Base-by-base conservation (phyloP, 1,140 invertebrate genomes). In the Arion vulgaris region DNA sequence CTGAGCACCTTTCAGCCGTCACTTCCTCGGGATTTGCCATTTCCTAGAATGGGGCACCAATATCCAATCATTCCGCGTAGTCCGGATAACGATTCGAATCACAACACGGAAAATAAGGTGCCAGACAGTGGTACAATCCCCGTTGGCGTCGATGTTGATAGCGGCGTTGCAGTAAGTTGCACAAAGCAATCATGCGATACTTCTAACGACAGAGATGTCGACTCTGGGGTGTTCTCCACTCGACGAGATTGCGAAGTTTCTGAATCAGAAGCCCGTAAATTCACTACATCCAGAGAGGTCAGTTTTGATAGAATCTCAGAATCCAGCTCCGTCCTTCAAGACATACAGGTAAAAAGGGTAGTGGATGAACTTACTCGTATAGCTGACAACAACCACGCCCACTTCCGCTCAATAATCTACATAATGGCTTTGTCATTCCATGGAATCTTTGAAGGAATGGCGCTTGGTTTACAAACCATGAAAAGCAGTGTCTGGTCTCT, bases 381-480 rank as follows among this genome's bases (percentile, higher is more conserved):
- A 76, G 91, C 87, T 38, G 87, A 86, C 28, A 81, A 81, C 11
- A 84, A 86, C 32, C 83, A 84, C 53, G 87, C 87, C 17, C 88
- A 90, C 68, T 87, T 88, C 68, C 75, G 88, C 9, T 89, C 88
- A 49, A 89, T 92, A 28, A 88, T 92, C 17, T 95, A 97, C 79
- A 95, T 98, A 0, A 92, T 97, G 36, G 97, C 97, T 0, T 93
- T 98, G 19, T 97, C 96, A 9, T 95, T 98, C 77, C 97, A 98
- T 89, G 96, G 97, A 85, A 93, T 98, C 0, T 97, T 98, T 88
- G 97, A 98, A 94, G 97, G 97, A 0, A 92, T 97, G 74, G 95
- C 96, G 0, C 95, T 97, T 15, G 96, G 96, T 1, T 90, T 97
- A 7, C 95, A 96, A 87, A 90, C 86, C 74, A 74, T 88, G 41